Evolutionary conservation across 2,888 invertebrate species (phyloP), one percentile per base, ranked within the genome.

Genomic region (Platycheirus rosarum): DNA sequence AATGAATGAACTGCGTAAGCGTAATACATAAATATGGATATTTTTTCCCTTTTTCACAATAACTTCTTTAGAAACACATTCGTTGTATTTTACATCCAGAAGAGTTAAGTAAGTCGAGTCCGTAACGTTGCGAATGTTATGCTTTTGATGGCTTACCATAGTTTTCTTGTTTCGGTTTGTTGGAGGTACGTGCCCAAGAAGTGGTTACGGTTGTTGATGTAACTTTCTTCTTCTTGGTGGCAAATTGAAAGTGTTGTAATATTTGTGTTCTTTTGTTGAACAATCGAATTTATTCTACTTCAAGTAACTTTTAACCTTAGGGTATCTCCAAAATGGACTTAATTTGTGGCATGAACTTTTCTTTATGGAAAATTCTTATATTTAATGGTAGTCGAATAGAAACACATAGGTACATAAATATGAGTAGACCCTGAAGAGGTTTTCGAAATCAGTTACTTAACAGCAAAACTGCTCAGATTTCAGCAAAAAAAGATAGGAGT

Each of bases 181-280:
- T 66, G 23, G 37, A 6, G 35, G 14, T 37, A 4, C 13, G 8
- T 55, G 13, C 18, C 26, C 51, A 18, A 32, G 32, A 53, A 53
- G 16, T 35, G n/a, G 42, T 32, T 35, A 18, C 29, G 29, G 46
- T 37, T 48, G 46, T 46, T 42, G 46, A 16, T n/a, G 53, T n/a
- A 55, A 40, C 13, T 35, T 69, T 48, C 35, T n/a, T 18, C 48
- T 55, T 46, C 23, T 55, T 14, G 5, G 35, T 46, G 42, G 32
- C 16, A 46, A 69, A 55, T 57, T 23, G 46, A 26, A 57, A 57
- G 57, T 57, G 57, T 40, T 57, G 23, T 40, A 37, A 57, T 23
- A 57, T 37, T 57, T 57, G 23, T 40, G 11, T 40, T 20, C 18
- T 35, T 35, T 53, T 5, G 32, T 53, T 46, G 7, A 37, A 3